Conservation (phyloP, 2,888 invertebrate species). For the Lasioglossum lativentre region DNA sequence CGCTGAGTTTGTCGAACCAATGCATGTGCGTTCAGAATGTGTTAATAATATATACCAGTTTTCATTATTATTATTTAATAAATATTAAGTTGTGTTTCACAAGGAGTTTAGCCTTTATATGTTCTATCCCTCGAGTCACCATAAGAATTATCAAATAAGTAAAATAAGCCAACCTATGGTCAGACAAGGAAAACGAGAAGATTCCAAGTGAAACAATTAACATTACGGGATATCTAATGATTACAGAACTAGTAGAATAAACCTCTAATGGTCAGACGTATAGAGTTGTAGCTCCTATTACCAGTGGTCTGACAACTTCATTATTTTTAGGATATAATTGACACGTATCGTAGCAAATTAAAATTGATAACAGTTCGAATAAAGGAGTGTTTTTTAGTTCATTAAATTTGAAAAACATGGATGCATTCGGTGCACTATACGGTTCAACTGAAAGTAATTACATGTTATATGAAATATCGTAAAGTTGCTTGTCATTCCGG, state of each 20-base stretch:
- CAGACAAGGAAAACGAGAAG: not conserved
- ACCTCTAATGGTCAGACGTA: not conserved
- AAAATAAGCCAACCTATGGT: not conserved
- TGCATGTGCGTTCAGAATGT: too few relatives aligned
- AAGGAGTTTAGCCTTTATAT: too few relatives aligned
- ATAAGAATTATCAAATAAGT: not conserved
- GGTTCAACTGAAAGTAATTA: not conserved
- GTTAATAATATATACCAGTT: too few relatives aligned
- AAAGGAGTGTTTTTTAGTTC: not conserved
- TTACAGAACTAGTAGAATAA: not conserved
- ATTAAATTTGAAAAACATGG: not conserved
- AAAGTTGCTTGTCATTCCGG: slow-evolving; percentile 20
- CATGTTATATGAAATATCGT: not conserved
- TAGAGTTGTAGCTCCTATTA: not conserved
- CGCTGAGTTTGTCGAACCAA: too few relatives aligned
- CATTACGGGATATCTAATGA: not conserved
- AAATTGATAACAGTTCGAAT: not conserved
- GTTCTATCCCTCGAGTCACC: too few relatives aligned
- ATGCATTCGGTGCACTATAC: not conserved
- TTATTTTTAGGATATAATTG: not conserved
- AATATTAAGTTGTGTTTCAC: too few relatives aligned
- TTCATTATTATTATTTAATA: too few relatives aligned
- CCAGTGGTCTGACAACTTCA: not conserved
- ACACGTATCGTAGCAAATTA: not conserved
- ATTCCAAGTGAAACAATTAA: not conserved